A percentile compares a stretch with the other conserved stretches of the same genome.
These are phyloP conservation scores for Phylloscopus collybita DNA, from an alignment of 2,797 vertebrate species.

Conservation along the genomic window DNA sequence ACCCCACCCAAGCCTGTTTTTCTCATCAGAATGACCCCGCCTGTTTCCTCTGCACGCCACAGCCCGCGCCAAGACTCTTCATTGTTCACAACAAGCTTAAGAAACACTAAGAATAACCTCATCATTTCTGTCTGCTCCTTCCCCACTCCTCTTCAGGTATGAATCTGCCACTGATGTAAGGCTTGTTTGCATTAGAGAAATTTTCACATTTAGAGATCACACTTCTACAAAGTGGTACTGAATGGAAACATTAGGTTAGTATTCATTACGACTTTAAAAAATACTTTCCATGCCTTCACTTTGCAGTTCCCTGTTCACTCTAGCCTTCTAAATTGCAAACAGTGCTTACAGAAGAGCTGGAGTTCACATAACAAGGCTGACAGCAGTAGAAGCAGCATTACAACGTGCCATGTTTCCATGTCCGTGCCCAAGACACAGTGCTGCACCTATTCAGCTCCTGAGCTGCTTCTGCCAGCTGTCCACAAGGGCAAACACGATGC, in stretches of 20 bases:
- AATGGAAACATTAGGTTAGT: not conserved
- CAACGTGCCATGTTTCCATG: not conserved
- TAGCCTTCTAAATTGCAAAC: not conserved
- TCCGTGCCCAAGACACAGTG: not conserved
- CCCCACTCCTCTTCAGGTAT: not conserved
- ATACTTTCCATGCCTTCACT: not conserved
- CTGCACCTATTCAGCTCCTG: not conserved
- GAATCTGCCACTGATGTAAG: not conserved
- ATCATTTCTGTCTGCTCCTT: not conserved
- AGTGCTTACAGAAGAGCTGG: not conserved
- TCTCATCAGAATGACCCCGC: slow-evolving; percentile 54
- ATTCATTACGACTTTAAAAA: not conserved
- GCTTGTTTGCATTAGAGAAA: not conserved
- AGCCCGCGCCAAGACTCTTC: not conserved
- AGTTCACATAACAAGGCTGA: not conserved
- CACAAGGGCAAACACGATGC: not conserved
- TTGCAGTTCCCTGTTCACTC: not conserved
- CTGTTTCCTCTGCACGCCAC: slow-evolving; percentile 45
- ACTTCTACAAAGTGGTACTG: not conserved
- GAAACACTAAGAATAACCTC: slow-evolving; percentile 36
- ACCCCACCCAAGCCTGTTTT: slow-evolving; percentile 68
- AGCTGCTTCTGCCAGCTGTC: not conserved
- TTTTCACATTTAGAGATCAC: not conserved
- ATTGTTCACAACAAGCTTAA: slow-evolving; percentile 24
- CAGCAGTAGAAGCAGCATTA: not conserved